Conservation (phyloP, 2,113 vertebrate species). For the Pseudolaguvia tuberculata region DNA sequence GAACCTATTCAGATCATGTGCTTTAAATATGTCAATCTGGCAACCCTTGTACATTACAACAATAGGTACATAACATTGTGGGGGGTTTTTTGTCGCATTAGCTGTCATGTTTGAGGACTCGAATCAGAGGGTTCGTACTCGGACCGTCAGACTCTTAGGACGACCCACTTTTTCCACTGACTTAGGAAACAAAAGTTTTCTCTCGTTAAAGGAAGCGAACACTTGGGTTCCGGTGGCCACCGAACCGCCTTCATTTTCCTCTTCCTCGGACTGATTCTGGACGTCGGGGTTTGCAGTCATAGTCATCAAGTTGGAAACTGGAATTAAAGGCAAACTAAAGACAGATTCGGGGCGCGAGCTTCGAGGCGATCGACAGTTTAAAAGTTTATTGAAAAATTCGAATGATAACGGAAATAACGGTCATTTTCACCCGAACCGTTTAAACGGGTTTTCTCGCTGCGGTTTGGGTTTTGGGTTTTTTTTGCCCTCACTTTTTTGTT, state of each 20-base stretch:
- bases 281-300: not conserved
- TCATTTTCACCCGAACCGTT: not conserved
- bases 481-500: not conserved
- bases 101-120: not conserved
- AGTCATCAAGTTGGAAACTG: not conserved
- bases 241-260: not conserved
- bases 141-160: not conserved
- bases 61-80: not conserved
- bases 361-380: not conserved
- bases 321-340: not conserved
- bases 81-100: too few species aligned
- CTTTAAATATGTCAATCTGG: not conserved
- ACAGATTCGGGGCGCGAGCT: not conserved
- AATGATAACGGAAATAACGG: slow-evolving; percentile 12
- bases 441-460: not conserved
- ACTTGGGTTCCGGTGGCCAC: not conserved
- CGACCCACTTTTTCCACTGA: not conserved
- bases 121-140: not conserved
- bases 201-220: not conserved
- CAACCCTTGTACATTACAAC: not conserved
- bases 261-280: not conserved
- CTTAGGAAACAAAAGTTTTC: not conserved
- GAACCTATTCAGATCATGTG: too few species aligned
- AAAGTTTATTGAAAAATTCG: not conserved
- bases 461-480: not conserved